These are phyloP conservation scores for Paradoxurus hermaphroditus DNA, from an alignment of 2,113 vertebrate species.

Conservation along the genomic window DNA sequence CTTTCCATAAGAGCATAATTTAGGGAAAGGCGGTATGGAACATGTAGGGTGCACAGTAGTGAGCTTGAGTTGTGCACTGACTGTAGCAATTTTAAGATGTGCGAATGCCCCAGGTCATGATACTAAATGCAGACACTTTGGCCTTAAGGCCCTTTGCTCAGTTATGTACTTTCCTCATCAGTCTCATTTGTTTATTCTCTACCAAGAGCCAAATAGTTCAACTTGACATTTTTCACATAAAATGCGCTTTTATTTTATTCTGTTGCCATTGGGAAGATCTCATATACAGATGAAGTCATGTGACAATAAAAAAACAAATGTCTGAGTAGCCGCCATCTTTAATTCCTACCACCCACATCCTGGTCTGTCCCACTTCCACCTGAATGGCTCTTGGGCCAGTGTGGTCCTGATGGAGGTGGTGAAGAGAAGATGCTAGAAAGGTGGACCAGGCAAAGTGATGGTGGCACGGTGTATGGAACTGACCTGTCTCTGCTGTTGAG, in stretches of 20 bases:
- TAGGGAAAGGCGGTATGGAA: not conserved
- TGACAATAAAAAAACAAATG: not conserved
- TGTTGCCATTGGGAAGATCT: not conserved
- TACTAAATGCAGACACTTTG: too few species aligned
- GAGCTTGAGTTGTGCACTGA: not conserved
- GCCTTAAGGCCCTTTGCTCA: not conserved
- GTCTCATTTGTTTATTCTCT: not conserved
- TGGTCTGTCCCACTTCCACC: not conserved
- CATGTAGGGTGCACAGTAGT: not conserved
- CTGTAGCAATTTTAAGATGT: not conserved
- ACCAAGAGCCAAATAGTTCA: not conserved
- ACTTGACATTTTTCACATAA: not conserved
- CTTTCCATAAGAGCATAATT: not conserved
- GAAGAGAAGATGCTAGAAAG: not conserved
- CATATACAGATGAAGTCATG: not conserved
- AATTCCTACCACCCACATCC: rapidly evolving
- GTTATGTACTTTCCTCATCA: not conserved
- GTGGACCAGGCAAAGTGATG: not conserved
- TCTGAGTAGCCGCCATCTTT: not conserved
- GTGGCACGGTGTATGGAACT: not conserved
- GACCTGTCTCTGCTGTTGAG: not conserved
- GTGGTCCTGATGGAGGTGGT: not conserved
- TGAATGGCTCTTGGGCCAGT: not conserved
- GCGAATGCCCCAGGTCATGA: not conserved
- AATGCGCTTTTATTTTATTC: not conserved